A percentile compares a stretch with the other conserved stretches of the same genome.
These are phyloP conservation scores for Melanerpes formicivorus DNA, from an alignment of 2,113 vertebrate species.

Conservation along the genomic window DNA sequence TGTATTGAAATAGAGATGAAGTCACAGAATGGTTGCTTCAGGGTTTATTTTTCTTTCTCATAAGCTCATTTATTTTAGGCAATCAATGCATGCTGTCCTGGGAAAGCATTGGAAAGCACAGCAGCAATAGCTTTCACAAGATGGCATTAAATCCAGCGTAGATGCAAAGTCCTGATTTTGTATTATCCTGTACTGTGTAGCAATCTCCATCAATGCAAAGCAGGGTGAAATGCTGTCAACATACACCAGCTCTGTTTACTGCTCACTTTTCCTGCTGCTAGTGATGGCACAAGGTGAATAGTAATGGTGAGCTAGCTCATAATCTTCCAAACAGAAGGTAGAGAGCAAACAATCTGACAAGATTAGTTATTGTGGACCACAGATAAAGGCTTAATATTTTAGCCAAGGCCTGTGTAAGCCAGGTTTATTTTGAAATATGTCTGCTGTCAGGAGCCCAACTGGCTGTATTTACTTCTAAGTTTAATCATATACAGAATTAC, in stretches of 20 bases:
- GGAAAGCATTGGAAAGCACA: slow-evolving; percentile 18
- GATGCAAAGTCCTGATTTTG: neutral
- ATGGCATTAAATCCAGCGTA: slow-evolving; percentile 6
- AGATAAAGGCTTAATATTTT: slow-evolving; percentile 70
- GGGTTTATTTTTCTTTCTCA: slow-evolving; percentile 2
- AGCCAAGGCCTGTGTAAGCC: slow-evolving; percentile 60
- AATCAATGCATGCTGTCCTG: neutral
- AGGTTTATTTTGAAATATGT: slow-evolving; percentile 69
- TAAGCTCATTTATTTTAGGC: neutral
- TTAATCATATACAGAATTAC: slow-evolving; percentile 63
- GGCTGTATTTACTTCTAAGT: slow-evolving; percentile 62
- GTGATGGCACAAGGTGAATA: slow-evolving; percentile 60
- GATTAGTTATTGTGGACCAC: slow-evolving; percentile 64
- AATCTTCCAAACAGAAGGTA: slow-evolving; percentile 58
- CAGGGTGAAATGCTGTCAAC: slow-evolving; percentile 27
- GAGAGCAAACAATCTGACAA: slow-evolving; percentile 59
- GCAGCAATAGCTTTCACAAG: neutral
- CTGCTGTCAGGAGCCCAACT: slow-evolving; percentile 65
- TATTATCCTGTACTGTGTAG: neutral
- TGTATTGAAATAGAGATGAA: neutral
- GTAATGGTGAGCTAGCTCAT: slow-evolving; percentile 55
- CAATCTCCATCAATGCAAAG: slow-evolving; percentile 19
- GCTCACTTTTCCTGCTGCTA: slow-evolving; percentile 35
- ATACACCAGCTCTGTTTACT: slow-evolving; percentile 32
- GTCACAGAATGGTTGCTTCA: neutral